Percentiles rank a stretch among this genome's conserved stretches.
These are phyloP conservation scores for Mus spretus DNA, from an alignment of 2,797 vertebrate species.

Conservation along the genomic window DNA sequence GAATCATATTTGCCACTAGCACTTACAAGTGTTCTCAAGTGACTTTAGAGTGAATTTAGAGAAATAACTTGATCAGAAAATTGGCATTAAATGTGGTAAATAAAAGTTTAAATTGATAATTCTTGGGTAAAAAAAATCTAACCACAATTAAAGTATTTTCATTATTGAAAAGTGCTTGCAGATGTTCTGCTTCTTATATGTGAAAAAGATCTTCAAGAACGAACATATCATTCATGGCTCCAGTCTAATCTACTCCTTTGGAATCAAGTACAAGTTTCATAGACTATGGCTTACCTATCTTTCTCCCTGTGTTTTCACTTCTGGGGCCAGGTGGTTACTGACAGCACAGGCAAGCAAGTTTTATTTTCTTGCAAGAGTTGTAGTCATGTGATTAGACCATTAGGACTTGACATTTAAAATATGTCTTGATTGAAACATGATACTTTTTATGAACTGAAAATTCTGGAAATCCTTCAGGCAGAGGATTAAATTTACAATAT, in stretches of 20 bases:
- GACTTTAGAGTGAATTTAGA: constrained; percentile 34
- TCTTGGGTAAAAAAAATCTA: constrained; percentile 73
- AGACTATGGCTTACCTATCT: constrained; percentile 62
- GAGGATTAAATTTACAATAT: constrained; percentile 86
- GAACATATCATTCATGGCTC: not conserved
- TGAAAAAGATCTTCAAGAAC: constrained; percentile 69
- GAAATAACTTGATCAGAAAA: constrained; percentile 31
- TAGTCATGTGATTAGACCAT: constrained; percentile 80
- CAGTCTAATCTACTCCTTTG: constrained; percentile 63
- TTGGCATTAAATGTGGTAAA: constrained; percentile 36
- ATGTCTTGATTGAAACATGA: constrained; percentile 87
- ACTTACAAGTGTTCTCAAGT: constrained; percentile 66
- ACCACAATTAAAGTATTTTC: constrained; percentile 58
- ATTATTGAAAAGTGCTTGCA: constrained; percentile 58
- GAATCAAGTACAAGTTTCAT: constrained; percentile 77
- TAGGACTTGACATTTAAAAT: constrained; percentile 84
- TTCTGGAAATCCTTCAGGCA: constrained; percentile 87
- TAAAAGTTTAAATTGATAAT: constrained; percentile 45
- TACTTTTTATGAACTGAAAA: constrained; percentile 88
- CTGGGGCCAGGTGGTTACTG: constrained; percentile 77
- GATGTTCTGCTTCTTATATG: constrained; percentile 77
- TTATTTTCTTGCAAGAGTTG: constrained; percentile 74
- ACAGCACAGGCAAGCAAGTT: constrained; percentile 75
- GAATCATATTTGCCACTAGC: not conserved
- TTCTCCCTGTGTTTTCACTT: constrained; percentile 83